Base-by-base conservation (phyloP, 2,113 vertebrate genomes). In the Actenoides hombroni region DNA sequence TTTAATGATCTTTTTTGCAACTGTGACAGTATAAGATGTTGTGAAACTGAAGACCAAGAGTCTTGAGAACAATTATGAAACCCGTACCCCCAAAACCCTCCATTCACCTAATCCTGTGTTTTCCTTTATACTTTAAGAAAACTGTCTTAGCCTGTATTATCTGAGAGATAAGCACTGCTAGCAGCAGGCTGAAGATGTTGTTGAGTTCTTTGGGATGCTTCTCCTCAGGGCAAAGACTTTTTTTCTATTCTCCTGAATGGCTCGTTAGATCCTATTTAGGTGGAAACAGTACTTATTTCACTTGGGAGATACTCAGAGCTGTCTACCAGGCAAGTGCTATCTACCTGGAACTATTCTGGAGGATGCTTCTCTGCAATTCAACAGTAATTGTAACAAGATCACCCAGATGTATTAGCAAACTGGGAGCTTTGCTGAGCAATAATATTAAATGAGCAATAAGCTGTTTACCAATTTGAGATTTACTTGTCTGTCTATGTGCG, bases 261-360 rank as follows among this genome's bases (percentile, higher is more conserved):
- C 92, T 96, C 42, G 2, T 94, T 96, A 86, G 83, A 86, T 79
- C 83, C 73, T 87, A 57, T 88, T 88, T 94, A 86, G 83, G 76
- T 82, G 77, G 61, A 94, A 94, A 84, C n/a, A 33, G 65, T 75
- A 29, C n/a, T 88, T 93, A 73, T 89, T 90, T 92, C 80, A 88
- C 80, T 71, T 70, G 61, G 57, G 77, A 90, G 68, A 73, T 65
- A 78, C 57, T 90, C 69, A 35, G 78, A 94, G 23, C 86, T 91
- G 31, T 93, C 57, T 78, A 53, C 64, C 73, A 84, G 83, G 42
- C 48, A 90, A 84, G 64, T 2, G 6, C 26, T 28, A 76, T 46
- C 83, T 78, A 93, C 83, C 81, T 89, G 88, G 53, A 88, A 86
- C 74, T 78, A 40, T 84, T 81, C 25, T 81, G 83, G 76, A 88